Evolutionary conservation across 2,113 vertebrate species (phyloP).

Genomic region (Leptocoma aspasia): DNA sequence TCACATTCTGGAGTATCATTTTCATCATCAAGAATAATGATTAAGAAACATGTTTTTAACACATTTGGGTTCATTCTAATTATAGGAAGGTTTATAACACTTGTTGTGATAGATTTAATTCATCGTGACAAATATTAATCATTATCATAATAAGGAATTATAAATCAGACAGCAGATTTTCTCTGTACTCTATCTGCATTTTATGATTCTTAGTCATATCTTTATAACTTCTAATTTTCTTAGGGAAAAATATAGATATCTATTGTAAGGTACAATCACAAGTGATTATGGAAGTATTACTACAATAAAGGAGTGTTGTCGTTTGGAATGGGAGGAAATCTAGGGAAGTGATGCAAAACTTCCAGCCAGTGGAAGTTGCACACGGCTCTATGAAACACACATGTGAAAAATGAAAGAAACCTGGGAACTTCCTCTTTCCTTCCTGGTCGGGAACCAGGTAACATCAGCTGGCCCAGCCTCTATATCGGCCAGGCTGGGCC

Average conservation of each 20-base stretch:
- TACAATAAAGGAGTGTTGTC: neutral
- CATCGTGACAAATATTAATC: neutral
- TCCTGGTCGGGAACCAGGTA: no score
- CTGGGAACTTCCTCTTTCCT: no score
- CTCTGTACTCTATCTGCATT: neutral
- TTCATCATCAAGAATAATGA: slow-evolving; percentile 17
- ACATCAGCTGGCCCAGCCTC: no score
- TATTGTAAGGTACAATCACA: neutral
- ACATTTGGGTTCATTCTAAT: slow-evolving; percentile 14
- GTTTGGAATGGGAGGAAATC: no score
- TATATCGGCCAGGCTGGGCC: no score
- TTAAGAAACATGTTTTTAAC: neutral
- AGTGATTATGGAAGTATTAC: neutral
- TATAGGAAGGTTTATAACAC: neutral
- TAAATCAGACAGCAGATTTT: neutral
- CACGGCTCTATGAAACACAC: no score
- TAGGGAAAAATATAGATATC: neutral
- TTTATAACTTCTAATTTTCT: neutral
- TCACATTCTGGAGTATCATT: neutral
- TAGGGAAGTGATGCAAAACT: no score
- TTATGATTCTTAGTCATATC: neutral
- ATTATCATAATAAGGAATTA: neutral
- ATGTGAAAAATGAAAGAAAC: no score
- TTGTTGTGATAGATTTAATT: neutral
- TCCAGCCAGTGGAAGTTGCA: no score